These are phyloP conservation scores for Planiliza haematocheilus DNA, from an alignment of 2,113 vertebrate species.

Conservation along the genomic window DNA sequence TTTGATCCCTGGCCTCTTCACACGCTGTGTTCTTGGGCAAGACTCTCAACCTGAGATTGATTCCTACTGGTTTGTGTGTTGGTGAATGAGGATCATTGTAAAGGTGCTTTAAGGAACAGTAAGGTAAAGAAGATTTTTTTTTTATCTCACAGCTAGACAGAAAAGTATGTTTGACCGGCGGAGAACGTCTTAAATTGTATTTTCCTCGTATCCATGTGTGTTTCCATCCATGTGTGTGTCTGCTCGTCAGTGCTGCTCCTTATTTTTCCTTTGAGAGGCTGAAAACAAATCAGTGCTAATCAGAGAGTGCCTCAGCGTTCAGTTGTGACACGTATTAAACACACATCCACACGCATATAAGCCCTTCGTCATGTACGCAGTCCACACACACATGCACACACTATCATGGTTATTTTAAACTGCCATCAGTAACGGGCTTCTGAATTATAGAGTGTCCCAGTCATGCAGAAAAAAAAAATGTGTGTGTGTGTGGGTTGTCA, in stretches of 20 bases:
- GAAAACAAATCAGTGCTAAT: constrained; percentile 73
- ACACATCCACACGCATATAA: not conserved
- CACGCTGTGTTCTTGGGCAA: no score
- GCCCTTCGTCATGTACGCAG: not conserved
- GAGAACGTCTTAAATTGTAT: constrained; percentile 41
- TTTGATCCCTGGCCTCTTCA: no score
- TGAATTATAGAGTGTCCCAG: constrained; percentile 73
- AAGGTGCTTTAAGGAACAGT: no score
- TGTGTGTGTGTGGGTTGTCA: constrained; percentile 53
- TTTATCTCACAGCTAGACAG: constrained; percentile 65
- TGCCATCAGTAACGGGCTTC: constrained; percentile 67
- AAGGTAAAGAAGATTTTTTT: not conserved
- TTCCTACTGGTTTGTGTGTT: no score
- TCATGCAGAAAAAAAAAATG: constrained; percentile 31
- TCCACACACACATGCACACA: constrained; percentile 4
- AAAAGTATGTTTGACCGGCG: constrained; percentile 51
- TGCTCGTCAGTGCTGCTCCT: constrained; percentile 30
- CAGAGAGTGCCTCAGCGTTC: constrained; percentile 52
- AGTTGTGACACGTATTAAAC: constrained; percentile 48
- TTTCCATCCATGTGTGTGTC: constrained; percentile 25
- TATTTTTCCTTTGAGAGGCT: constrained; percentile 53
- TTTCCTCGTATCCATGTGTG: constrained; percentile 20
- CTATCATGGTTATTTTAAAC: constrained; percentile 27
- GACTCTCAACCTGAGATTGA: no score
- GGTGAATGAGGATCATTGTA: no score